phyloP scores from a whole-genome alignment of 2,113 vertebrate species.

The Corvus moneduloides region DNA sequence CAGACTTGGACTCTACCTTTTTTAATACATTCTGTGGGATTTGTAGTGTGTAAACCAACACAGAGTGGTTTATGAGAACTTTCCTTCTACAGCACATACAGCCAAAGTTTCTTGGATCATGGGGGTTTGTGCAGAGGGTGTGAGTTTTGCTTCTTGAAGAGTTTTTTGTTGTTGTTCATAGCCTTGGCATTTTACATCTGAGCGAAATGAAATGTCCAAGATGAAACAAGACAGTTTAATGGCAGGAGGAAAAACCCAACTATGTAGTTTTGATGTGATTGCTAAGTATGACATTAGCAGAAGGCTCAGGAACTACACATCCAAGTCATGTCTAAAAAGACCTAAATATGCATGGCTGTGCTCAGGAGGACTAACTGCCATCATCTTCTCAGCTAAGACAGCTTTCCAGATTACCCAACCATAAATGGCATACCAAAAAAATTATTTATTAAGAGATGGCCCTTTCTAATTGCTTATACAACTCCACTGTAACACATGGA shows the following conservation, averaged over 20 bases:
- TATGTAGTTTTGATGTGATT: not conserved
- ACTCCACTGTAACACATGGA: not conserved
- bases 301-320: not conserved
- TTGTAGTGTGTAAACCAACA: not conserved
- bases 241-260: rapidly evolving
- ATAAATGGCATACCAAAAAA: not conserved
- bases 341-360: not conserved
- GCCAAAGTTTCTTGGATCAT: not conserved
- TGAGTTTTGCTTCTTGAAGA: not conserved
- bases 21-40: constrained; percentile 26
- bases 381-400: not conserved
- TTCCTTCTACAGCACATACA: not conserved
- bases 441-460: not conserved
- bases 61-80: not conserved
- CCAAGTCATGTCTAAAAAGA: not conserved
- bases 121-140: not conserved
- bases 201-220: not conserved
- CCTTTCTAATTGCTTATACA: not conserved
- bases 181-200: not conserved
- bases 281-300: not conserved
- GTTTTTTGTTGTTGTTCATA: not conserved
- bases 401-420: not conserved
- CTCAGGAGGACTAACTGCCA: not conserved
- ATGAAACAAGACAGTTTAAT: not conserved
- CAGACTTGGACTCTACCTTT: not conserved